phyloP scores from a whole-genome alignment of 2,113 vertebrate species.

The Ictidomys tridecemlineatus region DNA sequence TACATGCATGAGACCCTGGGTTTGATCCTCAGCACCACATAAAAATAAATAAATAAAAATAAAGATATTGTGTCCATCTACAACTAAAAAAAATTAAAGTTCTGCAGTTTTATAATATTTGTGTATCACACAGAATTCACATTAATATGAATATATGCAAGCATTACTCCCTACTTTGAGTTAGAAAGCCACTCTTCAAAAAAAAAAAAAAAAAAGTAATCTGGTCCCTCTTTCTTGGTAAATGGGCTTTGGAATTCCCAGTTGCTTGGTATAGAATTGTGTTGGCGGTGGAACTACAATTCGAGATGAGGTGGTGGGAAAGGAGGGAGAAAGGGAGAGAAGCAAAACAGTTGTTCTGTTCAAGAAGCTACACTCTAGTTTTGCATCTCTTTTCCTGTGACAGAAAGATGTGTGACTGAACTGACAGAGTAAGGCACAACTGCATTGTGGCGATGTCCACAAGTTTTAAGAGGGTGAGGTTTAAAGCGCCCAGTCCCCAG shows the following conservation, averaged over 20 bases:
- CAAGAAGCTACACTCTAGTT: not conserved
- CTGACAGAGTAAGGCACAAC: not conserved
- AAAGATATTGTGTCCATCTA: no score
- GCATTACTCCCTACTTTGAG: not conserved
- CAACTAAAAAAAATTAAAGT: no score
- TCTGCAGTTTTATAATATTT: constrained; percentile 15
- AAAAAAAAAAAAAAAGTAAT: constrained; percentile 32
- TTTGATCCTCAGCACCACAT: no score
- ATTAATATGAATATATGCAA: not conserved
- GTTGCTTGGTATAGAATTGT: not conserved
- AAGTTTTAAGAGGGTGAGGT: not conserved
- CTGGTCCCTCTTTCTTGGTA: not conserved
- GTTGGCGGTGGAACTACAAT: not conserved
- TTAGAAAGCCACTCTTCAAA: constrained; percentile 10
- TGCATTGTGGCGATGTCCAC: not conserved
- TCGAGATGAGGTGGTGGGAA: no score
- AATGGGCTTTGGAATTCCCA: constrained; percentile 16
- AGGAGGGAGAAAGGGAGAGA: not conserved
- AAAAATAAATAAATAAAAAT: no score
- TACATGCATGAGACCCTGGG: no score
- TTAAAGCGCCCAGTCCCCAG: not conserved
- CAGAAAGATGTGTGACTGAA: not conserved
- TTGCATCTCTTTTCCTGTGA: not conserved
- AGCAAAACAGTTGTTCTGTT: not conserved
- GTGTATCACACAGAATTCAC: not conserved